phyloP scores from a whole-genome alignment of 30 jellyfish, hydroid and myxozoan genomes.

The Catostylus mosaicus region DNA sequence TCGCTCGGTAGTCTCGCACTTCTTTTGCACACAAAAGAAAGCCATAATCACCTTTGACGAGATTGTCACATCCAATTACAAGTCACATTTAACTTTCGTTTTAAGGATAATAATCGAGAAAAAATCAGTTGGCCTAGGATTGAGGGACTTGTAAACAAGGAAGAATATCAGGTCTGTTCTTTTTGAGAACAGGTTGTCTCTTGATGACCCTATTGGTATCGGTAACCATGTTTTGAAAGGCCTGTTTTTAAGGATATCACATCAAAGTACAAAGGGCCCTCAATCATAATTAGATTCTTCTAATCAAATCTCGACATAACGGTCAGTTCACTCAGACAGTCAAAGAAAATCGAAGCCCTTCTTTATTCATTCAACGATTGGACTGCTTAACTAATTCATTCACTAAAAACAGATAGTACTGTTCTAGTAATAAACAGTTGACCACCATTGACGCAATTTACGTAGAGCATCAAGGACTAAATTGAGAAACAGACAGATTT shows the following conservation, averaged over 20 bases:
- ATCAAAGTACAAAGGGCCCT: neutral
- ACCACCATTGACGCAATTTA: neutral
- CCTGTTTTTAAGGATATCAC: neutral
- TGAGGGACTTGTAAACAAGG: too few relatives aligned
- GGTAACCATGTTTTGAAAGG: neutral
- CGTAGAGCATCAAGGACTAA: neutral
- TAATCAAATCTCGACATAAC: conserved; percentile 1
- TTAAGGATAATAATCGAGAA: too few relatives aligned
- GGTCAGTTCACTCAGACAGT: conserved; percentile 13
- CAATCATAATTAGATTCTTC: neutral
- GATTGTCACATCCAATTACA: too few relatives aligned
- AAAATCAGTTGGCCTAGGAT: too few relatives aligned
- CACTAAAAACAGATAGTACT: neutral
- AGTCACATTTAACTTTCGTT: too few relatives aligned
- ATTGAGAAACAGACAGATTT: neutral
- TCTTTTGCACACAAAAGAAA: too few relatives aligned
- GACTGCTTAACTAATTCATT: neutral
- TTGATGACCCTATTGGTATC: neutral
- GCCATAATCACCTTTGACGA: too few relatives aligned
- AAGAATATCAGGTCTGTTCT: neutral
- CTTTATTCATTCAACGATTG: neutral
- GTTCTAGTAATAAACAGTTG: neutral
- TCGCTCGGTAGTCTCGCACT: too few relatives aligned
- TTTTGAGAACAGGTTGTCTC: neutral
- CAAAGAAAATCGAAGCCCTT: neutral